Evolutionary conservation across 2,888 invertebrate genomes (phyloP), one percentile per base, ranked within the genome.

Genomic region (Cephus pulcher): DNA sequence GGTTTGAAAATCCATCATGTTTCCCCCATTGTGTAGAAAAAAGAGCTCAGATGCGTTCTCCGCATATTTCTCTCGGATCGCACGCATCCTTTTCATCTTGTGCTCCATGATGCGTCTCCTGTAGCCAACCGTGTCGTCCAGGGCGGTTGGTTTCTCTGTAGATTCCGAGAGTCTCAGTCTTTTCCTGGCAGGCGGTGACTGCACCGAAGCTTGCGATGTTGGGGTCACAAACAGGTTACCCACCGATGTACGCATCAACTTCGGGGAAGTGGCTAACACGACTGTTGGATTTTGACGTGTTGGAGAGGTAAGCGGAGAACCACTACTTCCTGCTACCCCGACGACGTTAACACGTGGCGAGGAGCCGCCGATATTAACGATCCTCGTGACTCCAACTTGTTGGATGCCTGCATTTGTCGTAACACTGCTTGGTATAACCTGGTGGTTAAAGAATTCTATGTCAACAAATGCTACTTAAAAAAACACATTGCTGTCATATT

Each of bases 11-110:
- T 98, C 98, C 94, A 97, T 95, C 93, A 98, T 95, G 92, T 97
- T 97, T 82, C 97, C 97, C 86, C 96, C 96, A 87, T 95, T 95
- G 92, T 97, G 96, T 87, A 98, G 94, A 92, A 96, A 98, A 93
- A 95, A 98, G 88, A 96, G 93, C 93, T 98, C 98, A 86, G 96
- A 95, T 86, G 95, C 94, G 92, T 95, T 95, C 90, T 97, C 96
- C 85, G 95, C 94, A 92, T 95, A 95, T 93, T 94, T 94, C 86
- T 96, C 96, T 80, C 95, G 94, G 83, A 96, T 93, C 82, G 93
- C 93, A 88, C 95, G 95, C 92, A 96, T 94, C 56, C 95, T 93
- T 86, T 94, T 94, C 91, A 95, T 94, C 90, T 95, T 94, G 89
- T 95, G 94, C 89, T 96, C 96, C 89, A 95, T 94, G 81, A 96